Conservation (phyloP, 1,140 invertebrate species). For the Archivesica marissinica region DNA sequence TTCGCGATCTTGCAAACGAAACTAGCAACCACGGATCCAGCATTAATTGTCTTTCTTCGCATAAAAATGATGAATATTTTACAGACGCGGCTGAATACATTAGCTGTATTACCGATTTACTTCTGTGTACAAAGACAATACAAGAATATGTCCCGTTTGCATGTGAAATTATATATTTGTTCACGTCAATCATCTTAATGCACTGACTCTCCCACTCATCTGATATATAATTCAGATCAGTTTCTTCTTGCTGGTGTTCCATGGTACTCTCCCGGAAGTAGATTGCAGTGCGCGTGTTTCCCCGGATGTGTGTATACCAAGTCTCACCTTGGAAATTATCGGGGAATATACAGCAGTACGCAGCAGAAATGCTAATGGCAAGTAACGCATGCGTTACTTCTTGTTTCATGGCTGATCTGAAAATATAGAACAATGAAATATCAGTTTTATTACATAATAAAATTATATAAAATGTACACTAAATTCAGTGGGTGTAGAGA, state of each 20-base stretch:
- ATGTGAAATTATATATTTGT: constrained; percentile 20
- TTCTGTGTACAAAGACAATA: constrained; percentile 64
- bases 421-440: too few relatives aligned
- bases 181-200: constrained; percentile 25
- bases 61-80: constrained; percentile 51
- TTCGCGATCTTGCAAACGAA: constrained; percentile 37
- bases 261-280: constrained; percentile 52
- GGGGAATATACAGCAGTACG: constrained; percentile 42
- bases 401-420: not conserved
- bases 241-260: constrained; percentile 38
- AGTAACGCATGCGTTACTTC: not conserved
- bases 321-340: constrained; percentile 55
- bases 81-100: constrained; percentile 53
- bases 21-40: constrained; percentile 70
- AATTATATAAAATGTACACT: too few relatives aligned
- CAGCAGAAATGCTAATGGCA: not conserved
- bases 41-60: constrained; percentile 59
- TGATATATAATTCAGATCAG: not conserved
- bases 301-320: constrained; percentile 44
- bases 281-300: constrained; percentile 25
- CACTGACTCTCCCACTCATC: constrained; percentile 17
- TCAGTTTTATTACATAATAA: too few relatives aligned
- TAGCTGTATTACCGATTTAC: constrained; percentile 66
- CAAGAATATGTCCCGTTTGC: constrained; percentile 49
- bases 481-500: too few relatives aligned